Base-by-base conservation (phyloP, 2,113 vertebrate genomes). In the Nesogale talazaci region DNA sequence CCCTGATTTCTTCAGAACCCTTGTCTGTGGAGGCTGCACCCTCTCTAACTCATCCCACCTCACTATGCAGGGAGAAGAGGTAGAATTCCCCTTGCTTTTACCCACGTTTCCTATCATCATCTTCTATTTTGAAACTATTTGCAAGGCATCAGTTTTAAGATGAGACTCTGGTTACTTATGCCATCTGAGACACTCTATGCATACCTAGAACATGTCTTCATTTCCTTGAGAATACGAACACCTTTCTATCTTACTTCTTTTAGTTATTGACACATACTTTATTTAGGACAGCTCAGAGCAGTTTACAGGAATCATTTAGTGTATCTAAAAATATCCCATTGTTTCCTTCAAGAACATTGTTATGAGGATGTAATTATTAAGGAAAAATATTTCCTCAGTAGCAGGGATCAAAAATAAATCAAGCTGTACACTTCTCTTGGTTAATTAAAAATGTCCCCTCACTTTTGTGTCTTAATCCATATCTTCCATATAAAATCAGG, bases 331-430 rank as follows among this genome's bases (percentile, higher is more conserved):
- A 3, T 17, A 6, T 2, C 42, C 2, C 4, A 42, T 25, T n/a
- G 86, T 67, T 90, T 69, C 15, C 7, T 85, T 27, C 42, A 83
- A 69, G 5, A 76, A 40, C 22, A 74, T 40, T 57, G 8, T 88
- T 90, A 80, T 72, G 70, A 75, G 3, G 6, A 19, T 36, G 16
- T 36, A 69, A 88, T 56, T 83, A 31, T 93, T 77, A 88, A 89
- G 14, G 22, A 56, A 40, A 22, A 7, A 27, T 63, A 56, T 52
- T 92, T 90, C 42, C 29, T 72, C 46, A 65, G 57, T 69, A 61
- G 4, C n/a, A 8, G 19, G 20, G 23, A 5, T 42, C 29, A 80
- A 52, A 23, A 70, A 79, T 84, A 52, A 23, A 87, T 72, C 19
- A 65, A 46, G 22, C 36, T 74, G 15, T 79, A 12, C 67, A 7